Evolutionary conservation across 2,888 invertebrate species (phyloP).

Genomic region (Drosophila testacea): DNA sequence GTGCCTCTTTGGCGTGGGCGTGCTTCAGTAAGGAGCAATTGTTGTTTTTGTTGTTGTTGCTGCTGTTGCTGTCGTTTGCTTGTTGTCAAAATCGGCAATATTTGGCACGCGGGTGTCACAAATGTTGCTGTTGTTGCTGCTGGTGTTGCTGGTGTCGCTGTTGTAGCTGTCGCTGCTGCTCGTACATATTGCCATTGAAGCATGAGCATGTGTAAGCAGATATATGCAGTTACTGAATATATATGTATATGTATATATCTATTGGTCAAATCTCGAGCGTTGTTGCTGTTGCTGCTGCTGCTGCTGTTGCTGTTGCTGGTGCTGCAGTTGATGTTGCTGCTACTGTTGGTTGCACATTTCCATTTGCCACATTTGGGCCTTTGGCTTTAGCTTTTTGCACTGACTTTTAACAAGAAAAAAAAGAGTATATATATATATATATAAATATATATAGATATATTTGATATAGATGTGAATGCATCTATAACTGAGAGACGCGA

Average conservation of each 20-base stretch:
- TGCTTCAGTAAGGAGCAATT: slow-evolving; percentile 33
- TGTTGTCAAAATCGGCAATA: slow-evolving; percentile 68
- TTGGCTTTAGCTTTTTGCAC: slow-evolving; percentile 45
- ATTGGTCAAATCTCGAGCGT: slow-evolving; percentile 9
- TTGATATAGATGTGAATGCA: slow-evolving; percentile 10
- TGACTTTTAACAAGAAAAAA: slow-evolving; percentile 51
- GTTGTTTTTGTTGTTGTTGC: slow-evolving; percentile 28
- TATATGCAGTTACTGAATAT: slow-evolving; percentile 21
- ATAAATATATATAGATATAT: slow-evolving; percentile 7
- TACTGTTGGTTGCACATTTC: slow-evolving; percentile 53
- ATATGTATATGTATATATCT: slow-evolving; percentile 4
- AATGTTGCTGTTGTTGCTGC: slow-evolving; percentile 57
- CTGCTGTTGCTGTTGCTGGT: slow-evolving; percentile 8
- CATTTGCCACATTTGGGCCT: slow-evolving; percentile 46
- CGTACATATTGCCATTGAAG: slow-evolving; percentile 77
- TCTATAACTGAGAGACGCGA: slow-evolving; percentile 10
- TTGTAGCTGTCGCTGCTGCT: slow-evolving; percentile 62
- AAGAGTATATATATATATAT: slow-evolving; percentile 20
- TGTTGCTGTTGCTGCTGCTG: slow-evolving; percentile 15
- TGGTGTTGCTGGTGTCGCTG: slow-evolving; percentile 44
- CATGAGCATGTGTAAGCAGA: slow-evolving; percentile 65
- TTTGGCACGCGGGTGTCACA: slow-evolving; percentile 75
- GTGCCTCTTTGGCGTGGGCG: slow-evolving; percentile 20
- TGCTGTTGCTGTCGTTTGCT: slow-evolving; percentile 46
- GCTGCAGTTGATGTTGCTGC: slow-evolving; percentile 34